phyloP scores from a whole-genome alignment of 2,113 vertebrate species.

The Hirundichthys speculiger region DNA sequence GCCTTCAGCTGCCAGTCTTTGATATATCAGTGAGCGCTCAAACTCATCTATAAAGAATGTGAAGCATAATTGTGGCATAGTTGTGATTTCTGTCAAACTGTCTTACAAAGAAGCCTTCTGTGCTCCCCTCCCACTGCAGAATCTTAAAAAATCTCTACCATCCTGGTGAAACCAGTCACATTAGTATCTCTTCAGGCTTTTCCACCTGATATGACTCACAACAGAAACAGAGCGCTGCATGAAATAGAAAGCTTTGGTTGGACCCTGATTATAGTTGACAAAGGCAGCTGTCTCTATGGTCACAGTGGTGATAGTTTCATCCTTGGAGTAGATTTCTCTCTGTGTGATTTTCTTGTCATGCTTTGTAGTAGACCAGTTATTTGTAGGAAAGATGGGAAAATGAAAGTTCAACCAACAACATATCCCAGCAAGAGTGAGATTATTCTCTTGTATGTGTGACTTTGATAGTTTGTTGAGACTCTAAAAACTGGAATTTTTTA shows the following conservation, averaged over 20 bases:
- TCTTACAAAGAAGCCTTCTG: constrained; percentile 3
- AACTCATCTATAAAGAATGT: constrained; percentile 22
- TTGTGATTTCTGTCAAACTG: constrained; percentile 22
- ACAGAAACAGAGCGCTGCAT: not conserved
- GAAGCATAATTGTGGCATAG: constrained; percentile 38
- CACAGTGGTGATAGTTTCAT: not conserved
- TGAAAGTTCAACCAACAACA: not conserved
- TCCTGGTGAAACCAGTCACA: constrained; percentile 7
- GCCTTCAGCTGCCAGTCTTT: constrained; percentile 17
- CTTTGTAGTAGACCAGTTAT: constrained; percentile 7
- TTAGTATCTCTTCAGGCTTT: not conserved
- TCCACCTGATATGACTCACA: not conserved
- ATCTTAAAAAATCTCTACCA: constrained; percentile 22
- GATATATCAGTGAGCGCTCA: constrained; percentile 21
- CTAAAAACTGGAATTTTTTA: too few species aligned
- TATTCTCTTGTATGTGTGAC: too few species aligned
- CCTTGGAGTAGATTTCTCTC: not conserved
- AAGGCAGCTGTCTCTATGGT: not conserved
- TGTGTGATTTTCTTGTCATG: constrained; percentile 13
- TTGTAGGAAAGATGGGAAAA: not conserved
- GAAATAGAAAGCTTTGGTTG: constrained; percentile 15
- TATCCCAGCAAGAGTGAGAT: too few species aligned
- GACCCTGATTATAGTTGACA: not conserved
- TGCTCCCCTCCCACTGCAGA: not conserved
- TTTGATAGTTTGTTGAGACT: too few species aligned